A percentile compares a stretch with the other conserved stretches of the same genome.
These are phyloP conservation scores for Elymnias hypermnestra DNA, from an alignment of 1,140 invertebrate species.

Conservation along the genomic window DNA sequence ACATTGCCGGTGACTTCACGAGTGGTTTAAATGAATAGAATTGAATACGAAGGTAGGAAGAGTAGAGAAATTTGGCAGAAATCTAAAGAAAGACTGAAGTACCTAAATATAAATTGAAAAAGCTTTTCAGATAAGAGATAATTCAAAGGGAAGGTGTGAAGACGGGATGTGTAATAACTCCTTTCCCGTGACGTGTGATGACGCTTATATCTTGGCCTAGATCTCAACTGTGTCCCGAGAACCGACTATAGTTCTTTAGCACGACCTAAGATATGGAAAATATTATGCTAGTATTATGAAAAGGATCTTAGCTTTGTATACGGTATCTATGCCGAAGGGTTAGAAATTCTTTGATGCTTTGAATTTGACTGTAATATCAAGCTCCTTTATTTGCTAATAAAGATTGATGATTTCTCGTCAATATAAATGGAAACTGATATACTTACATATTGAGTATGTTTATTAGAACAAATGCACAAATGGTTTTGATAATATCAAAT, in stretches of 20 bases:
- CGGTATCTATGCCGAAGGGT: no score
- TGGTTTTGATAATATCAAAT: no score
- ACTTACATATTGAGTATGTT: no score
- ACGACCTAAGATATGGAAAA: conserved; percentile 17
- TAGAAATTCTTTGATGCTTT: no score
- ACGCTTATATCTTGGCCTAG: conserved; percentile 54
- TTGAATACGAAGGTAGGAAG: no score
- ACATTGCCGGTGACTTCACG: no score
- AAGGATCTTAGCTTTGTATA: conserved; percentile 6
- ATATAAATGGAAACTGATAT: no score
- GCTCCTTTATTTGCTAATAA: no score
- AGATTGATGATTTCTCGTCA: no score
- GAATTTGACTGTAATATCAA: no score
- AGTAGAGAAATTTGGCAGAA: conserved; percentile 18
- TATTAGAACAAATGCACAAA: no score
- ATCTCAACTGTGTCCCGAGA: conserved; percentile 40
- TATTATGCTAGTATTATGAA: conserved; percentile 18
- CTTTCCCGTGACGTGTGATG: conserved; percentile 43
- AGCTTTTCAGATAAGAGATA: conserved; percentile 36
- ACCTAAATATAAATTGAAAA: conserved; percentile 33
- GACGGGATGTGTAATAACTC: conserved; percentile 42
- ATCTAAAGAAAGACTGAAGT: conserved; percentile 15
- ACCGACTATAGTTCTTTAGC: conserved; percentile 17
- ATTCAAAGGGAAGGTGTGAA: conserved; percentile 50
- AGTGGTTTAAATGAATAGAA: no score